Base-by-base conservation (phyloP, 2,888 invertebrate genomes). In the Cyclophora albipunctata region DNA sequence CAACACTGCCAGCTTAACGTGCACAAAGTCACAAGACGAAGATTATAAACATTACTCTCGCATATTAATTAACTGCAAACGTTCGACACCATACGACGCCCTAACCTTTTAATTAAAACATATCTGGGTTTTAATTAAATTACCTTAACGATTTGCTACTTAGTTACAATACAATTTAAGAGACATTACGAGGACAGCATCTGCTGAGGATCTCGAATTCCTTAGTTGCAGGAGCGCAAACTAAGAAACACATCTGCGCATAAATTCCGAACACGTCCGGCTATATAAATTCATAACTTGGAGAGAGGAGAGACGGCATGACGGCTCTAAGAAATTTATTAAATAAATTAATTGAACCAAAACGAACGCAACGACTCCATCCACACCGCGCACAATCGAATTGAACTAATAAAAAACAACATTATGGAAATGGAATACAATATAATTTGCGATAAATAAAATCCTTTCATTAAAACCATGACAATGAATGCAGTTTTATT, bases 231-330 rank as follows among this genome's bases (percentile, higher is more conserved):
- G 71, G 67, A 69, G 65, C 72, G 67, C 69, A 70, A 72, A 75
- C 73, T 75, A 74, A 78, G 81, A 78, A 81, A 80, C 73, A 77
- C 76, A 78, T 74, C 74, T 73, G 73, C 70, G 73, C 67, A 76
- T 82, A 79, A 81, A 84, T 83, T 84, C 84, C 59, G 74, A 75
- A 75, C 84, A 84, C 83, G 83, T 83, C 75, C 74, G 69, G 67
- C 74, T 78, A 82, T 83, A 84, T 84, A 83, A 84, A 86, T 85
- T 85, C 84, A 84, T 85, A 84, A 80, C 77, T 74, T 74, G 74
- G 67, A 76, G 72, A 59, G 48, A 71, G 71, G 76, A 73, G 81
- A 81, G 78, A 73, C 78, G 77, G 75, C 69, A 68, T 78, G 66
- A 71, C 63, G 73, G 71, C 71, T 73, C 71, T 67, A 71, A 71